These are phyloP conservation scores for Brachystomella parvula DNA, from an alignment of 1,140 invertebrate species.

Conservation along the genomic window DNA sequence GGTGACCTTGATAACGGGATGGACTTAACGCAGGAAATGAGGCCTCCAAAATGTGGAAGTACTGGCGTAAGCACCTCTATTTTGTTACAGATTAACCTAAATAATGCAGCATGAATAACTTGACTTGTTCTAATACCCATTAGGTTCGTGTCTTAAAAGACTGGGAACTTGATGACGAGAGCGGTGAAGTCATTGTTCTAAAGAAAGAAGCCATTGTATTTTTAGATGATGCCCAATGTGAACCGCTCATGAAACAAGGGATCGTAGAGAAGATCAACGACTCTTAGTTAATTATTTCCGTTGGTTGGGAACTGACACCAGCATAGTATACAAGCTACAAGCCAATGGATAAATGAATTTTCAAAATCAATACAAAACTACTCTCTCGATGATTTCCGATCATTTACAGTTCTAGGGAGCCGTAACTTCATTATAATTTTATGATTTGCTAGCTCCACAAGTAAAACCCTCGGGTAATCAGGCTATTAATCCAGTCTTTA, in stretches of 20 bases:
- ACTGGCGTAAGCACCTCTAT: background rate
- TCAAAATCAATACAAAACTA: too few species aligned
- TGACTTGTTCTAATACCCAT: conserved; percentile 22
- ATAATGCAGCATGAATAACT: background rate
- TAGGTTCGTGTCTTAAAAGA: conserved; percentile 77
- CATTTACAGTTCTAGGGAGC: too few species aligned
- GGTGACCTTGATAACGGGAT: conserved; percentile 58
- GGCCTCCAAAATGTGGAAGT: conserved; percentile 70
- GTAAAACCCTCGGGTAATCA: too few species aligned
- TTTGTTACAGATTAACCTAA: background rate
- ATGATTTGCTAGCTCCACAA: too few species aligned
- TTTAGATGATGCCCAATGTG: conserved; percentile 76
- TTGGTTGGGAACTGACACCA: too few species aligned
- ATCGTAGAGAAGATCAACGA: conserved; percentile 43
- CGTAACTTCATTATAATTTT: too few species aligned
- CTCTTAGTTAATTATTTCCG: background rate
- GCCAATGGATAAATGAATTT: too few species aligned
- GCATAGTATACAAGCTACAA: too few species aligned
- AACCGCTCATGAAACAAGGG: conserved; percentile 84
- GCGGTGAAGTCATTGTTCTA: conserved; percentile 77
- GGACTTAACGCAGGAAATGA: conserved; percentile 78
- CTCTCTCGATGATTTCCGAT: too few species aligned
- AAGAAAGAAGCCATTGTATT: conserved; percentile 91
- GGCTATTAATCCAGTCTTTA: too few species aligned
- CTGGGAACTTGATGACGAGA: conserved; percentile 80